These are phyloP conservation scores for Latrodectus elegans DNA, from an alignment of 2,888 invertebrate genomes.

Conservation along the genomic window DNA sequence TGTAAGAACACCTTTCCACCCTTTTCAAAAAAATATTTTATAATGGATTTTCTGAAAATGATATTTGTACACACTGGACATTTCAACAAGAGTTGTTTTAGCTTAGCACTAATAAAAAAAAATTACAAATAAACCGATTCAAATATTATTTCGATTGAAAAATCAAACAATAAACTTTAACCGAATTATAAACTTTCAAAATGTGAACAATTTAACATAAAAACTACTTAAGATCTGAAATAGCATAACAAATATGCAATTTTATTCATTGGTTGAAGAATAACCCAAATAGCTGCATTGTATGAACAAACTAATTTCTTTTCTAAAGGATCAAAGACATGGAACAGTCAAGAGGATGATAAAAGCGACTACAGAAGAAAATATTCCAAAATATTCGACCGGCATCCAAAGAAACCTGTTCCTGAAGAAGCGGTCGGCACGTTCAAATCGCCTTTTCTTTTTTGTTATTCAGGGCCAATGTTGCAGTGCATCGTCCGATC, in stretches of 20 bases:
- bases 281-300: background rate
- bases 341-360: background rate
- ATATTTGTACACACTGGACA: too few species aligned
- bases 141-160: too few species aligned
- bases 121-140: too few species aligned
- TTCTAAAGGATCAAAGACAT: background rate
- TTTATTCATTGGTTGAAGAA: background rate
- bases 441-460: slow-evolving; percentile 4
- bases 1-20: too few species aligned
- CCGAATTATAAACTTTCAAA: too few species aligned
- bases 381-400: slow-evolving; percentile 12
- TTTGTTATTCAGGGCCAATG: slow-evolving; percentile 3
- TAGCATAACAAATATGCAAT: background rate
- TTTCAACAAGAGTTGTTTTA: too few species aligned
- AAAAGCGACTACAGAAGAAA: background rate
- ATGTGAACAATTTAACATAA: too few species aligned
- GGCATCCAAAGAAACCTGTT: slow-evolving; percentile 36
- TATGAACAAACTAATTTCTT: background rate
- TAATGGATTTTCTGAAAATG: too few species aligned
- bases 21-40: too few species aligned
- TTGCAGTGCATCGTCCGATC: slow-evolving; percentile 33
- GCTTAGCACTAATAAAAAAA: too few species aligned
- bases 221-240: too few species aligned
- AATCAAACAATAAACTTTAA: too few species aligned
- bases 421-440: background rate